Percentiles rank a stretch among this genome's conserved stretches.
phyloP scores from a whole-genome alignment of 1,140 invertebrate species.

The Radopholus similis region DNA sequence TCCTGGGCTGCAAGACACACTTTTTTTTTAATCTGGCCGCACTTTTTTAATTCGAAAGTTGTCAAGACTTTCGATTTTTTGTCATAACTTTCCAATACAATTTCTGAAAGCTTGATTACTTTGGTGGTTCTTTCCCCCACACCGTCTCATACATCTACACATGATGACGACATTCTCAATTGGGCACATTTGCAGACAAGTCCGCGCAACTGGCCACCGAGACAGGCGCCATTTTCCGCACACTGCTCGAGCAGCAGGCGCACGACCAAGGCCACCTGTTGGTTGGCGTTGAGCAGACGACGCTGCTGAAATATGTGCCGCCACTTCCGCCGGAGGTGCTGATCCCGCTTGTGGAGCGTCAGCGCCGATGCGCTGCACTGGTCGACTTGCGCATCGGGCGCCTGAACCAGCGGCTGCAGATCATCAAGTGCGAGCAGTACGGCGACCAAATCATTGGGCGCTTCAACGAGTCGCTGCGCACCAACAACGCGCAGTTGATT shows the following conservation, averaged over 20 bases:
- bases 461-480: neutral
- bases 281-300: neutral
- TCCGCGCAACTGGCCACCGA: neutral
- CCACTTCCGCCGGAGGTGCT: slow-evolving; percentile 25
- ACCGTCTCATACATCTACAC: no score
- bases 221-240: neutral
- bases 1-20: no score
- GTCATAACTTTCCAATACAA: no score
- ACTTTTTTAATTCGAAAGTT: no score
- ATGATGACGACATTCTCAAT: no score
- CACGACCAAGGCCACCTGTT: neutral
- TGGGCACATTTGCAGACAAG: neutral
- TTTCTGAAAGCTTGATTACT: no score
- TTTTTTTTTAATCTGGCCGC: no score
- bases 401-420: slow-evolving; percentile 62
- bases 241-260: neutral
- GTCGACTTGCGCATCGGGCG: slow-evolving; percentile 61
- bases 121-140: no score
- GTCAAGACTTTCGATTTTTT: no score
- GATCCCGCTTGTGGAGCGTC: slow-evolving; percentile 59
- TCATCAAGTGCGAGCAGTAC: slow-evolving; percentile 62
- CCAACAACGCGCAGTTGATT: neutral
- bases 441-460: slow-evolving; percentile 50
- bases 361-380: slow-evolving; percentile 61
- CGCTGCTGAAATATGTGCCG: neutral